Evolutionary conservation across 2,797 vertebrate genomes (phyloP), one percentile per base, ranked within the genome.

Genomic region (Lophura swinhoii): DNA sequence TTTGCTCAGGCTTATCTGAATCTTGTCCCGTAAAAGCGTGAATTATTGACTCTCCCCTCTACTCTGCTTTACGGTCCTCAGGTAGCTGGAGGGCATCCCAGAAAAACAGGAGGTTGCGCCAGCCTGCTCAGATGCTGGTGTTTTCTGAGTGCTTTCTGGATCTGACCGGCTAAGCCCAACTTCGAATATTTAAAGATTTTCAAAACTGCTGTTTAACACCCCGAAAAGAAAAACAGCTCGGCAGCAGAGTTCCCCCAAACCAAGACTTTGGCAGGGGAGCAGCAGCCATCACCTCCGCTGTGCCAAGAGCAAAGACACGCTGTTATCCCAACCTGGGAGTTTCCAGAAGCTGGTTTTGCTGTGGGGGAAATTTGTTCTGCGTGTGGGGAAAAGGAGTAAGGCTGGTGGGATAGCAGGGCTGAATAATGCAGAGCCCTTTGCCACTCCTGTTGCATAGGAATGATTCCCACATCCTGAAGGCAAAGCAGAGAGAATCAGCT

Each of bases 71-170:
- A 56, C 68, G 93, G 88, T 94, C 87, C 84, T 96, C 96, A 95
- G 96, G 95, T 95, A 95, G 92, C 94, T 96, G 96, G 95, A 97
- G 95, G 93, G 66, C 95, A 94, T 96, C 96, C 97, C 96, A 97
- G 95, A 95, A 97, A 95, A 95, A 88, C 87, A 94, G 35, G 71
- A 82, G 79, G 74, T 33, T 56, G 78, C 94, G 95, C 93, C 95
- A 97, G 90, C 77, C 79, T 76, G 74, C 71, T 91, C 59, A 87
- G 78, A 87, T 1, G 2, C 53, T 75, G 70, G 31, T 88, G 93
- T 85, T 92, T 89, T 90, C 73, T 91, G 77, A 91, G 75, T 68
- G 62, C 51, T 53, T 87, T 87, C 71, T 62, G 78, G 83, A 80
- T 74, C 81, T 87, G 58, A 68, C 79, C 63, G 59, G 48, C 76